These are phyloP conservation scores for Doryteuthis pealeii DNA, from an alignment of 1,140 invertebrate species.

Conservation along the genomic window DNA sequence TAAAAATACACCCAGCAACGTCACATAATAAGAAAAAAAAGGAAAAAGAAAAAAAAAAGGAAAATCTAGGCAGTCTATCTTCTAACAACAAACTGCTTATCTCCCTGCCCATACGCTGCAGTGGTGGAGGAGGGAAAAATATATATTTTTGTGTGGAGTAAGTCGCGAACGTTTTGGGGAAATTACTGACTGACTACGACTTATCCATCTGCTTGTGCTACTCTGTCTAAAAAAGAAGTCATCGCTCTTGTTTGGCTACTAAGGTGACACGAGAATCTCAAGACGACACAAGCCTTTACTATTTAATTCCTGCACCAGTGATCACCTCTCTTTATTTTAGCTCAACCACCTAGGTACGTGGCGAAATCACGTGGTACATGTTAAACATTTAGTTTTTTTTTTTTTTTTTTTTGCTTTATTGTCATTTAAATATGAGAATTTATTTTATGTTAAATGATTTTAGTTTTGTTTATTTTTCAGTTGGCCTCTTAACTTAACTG, in stretches of 20 bases:
- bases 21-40: background rate
- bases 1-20: background rate
- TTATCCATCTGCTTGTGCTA: background rate
- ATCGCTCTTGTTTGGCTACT: background rate
- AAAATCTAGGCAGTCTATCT: background rate
- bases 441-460: background rate
- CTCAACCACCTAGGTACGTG: background rate
- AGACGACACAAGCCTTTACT: background rate
- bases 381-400: background rate
- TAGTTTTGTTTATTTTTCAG: background rate
- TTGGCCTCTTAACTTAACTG: background rate
- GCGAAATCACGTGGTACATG: constrained; percentile 16
- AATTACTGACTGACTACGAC: no score
- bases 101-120: background rate
- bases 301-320: background rate
- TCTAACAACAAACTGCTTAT: background rate
- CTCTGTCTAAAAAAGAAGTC: background rate
- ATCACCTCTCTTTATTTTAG: background rate
- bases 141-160: no score
- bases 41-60: background rate
- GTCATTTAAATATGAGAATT: background rate
- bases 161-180: no score
- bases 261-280: background rate
- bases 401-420: background rate
- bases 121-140: no score